A percentile compares a stretch with the other conserved stretches of the same genome.
Conservation (phyloP, 2,797 vertebrate species). For the Parauchenoglanis ngamensis region DNA sequence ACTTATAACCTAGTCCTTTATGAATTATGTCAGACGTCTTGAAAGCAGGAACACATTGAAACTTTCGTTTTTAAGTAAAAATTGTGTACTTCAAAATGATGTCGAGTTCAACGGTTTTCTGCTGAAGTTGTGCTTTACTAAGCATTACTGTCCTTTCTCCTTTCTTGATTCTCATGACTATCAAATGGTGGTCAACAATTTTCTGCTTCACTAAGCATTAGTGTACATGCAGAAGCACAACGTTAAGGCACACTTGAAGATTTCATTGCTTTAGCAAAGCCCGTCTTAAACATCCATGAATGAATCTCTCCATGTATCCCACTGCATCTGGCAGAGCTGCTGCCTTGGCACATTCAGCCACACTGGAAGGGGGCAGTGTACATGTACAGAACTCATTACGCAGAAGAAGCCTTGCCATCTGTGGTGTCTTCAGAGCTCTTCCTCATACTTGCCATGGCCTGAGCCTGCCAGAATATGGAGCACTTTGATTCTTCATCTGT, state of each 20-base stretch:
- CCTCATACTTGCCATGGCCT: background rate
- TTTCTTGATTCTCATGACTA: background rate
- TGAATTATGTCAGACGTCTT: background rate
- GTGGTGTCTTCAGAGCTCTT: slow-evolving; percentile 36
- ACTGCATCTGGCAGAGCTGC: slow-evolving; percentile 19
- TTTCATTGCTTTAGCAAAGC: background rate
- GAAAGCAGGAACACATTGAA: background rate
- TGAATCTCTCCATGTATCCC: background rate
- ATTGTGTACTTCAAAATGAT: background rate
- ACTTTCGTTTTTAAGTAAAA: background rate
- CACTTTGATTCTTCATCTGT: background rate
- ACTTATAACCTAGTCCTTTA: background rate
- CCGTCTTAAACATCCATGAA: background rate
- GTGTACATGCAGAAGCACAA: background rate
- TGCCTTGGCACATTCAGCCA: slow-evolving; percentile 1
- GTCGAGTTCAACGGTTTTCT: background rate
- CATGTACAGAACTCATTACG: slow-evolving; percentile 45
- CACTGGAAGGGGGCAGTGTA: slow-evolving; percentile 13
- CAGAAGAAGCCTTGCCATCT: slow-evolving; percentile 53
- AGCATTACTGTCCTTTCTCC: background rate
- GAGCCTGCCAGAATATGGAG: background rate
- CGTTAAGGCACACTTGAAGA: background rate
- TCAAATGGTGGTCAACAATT: background rate
- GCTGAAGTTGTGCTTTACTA: background rate
- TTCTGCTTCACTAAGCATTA: background rate